phyloP scores from a whole-genome alignment of 2,888 invertebrate genomes.

The Pseudeuparius sepicola region DNA sequence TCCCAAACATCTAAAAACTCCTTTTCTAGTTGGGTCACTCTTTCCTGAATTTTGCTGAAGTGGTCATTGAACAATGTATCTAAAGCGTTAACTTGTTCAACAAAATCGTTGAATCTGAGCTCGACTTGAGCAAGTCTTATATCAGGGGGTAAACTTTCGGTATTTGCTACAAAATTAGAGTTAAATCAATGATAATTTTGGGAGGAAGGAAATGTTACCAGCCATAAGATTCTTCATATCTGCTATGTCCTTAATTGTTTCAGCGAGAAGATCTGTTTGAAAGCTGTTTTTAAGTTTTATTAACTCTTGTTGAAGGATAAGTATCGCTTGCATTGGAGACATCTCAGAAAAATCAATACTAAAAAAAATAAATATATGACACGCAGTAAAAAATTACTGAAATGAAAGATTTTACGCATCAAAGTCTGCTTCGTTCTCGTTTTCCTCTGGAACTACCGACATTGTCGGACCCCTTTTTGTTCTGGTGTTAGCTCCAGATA shows the following conservation, averaged over 20 bases:
- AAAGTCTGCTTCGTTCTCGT: too few species aligned
- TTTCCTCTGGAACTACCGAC: too few species aligned
- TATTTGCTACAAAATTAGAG: neutral
- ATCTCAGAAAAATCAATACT: conserved; percentile 17
- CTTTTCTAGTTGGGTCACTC: conserved; percentile 40
- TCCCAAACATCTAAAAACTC: conserved; percentile 35
- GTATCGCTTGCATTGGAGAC: conserved; percentile 17
- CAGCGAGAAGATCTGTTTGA: too few species aligned
- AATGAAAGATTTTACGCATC: too few species aligned
- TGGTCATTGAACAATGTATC: conserved; percentile 36
- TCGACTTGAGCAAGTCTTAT: conserved; percentile 22
- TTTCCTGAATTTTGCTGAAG: conserved; percentile 42
- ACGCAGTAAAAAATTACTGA: too few species aligned
- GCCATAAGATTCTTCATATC: too few species aligned
- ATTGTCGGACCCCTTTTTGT: too few species aligned
- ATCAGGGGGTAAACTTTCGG: conserved; percentile 15
- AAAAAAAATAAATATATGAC: conserved; percentile 11
- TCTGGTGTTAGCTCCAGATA: too few species aligned
- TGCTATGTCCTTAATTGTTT: too few species aligned
- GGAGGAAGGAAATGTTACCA: too few species aligned
- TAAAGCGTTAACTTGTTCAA: conserved; percentile 31
- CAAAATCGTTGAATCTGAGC: conserved; percentile 28
- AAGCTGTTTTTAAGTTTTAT: too few species aligned
- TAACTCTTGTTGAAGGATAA: conserved; percentile 17
- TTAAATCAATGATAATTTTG: conserved; percentile 2